Percentiles rank a stretch among this genome's conserved stretches.
Evolutionary conservation across 2,888 invertebrate genomes (phyloP).

Genomic region (Drosophila formosana): DNA sequence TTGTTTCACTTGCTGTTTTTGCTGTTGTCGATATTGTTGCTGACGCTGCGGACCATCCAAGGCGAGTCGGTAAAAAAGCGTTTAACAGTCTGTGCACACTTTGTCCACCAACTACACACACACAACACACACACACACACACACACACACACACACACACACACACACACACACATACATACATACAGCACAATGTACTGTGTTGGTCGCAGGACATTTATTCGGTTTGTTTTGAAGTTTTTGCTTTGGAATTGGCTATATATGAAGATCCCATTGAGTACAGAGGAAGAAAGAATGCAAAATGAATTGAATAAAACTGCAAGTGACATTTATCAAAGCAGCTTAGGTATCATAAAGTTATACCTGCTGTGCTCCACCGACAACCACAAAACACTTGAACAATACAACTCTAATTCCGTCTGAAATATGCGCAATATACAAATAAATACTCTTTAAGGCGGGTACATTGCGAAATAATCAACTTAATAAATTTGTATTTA

Average conservation of each 20-base stretch:
- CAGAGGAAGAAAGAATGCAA: conserved; percentile 11
- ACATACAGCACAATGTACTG: conserved; percentile 9
- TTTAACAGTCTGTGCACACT: conserved; percentile 65
- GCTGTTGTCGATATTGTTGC: conserved; percentile 6
- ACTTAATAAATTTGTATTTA: conserved; percentile 8
- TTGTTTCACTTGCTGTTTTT: conserved; percentile 59
- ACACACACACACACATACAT: not conserved
- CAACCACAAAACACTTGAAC: not conserved
- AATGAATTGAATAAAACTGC: conserved; percentile 27
- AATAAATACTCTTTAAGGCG: not conserved
- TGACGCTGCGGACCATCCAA: conserved; percentile 40
- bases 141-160: conserved; percentile 4
- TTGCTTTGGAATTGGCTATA: conserved; percentile 47
- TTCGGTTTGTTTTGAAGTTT: conserved; percentile 68
- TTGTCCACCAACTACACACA: conserved; percentile 15
- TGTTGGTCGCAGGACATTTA: conserved; percentile 60
- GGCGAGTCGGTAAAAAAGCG: conserved; percentile 60
- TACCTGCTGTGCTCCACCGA: not conserved
- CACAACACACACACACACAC: not conserved
- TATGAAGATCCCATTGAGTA: conserved; percentile 12
- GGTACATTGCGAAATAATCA: not conserved
- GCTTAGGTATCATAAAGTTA: not conserved
- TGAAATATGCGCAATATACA: not conserved
- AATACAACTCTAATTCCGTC: not conserved
- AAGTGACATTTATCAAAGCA: conserved; percentile 36